phyloP scores from a whole-genome alignment of 2,113 vertebrate genomes.

The Ahaetulla prasina region DNA sequence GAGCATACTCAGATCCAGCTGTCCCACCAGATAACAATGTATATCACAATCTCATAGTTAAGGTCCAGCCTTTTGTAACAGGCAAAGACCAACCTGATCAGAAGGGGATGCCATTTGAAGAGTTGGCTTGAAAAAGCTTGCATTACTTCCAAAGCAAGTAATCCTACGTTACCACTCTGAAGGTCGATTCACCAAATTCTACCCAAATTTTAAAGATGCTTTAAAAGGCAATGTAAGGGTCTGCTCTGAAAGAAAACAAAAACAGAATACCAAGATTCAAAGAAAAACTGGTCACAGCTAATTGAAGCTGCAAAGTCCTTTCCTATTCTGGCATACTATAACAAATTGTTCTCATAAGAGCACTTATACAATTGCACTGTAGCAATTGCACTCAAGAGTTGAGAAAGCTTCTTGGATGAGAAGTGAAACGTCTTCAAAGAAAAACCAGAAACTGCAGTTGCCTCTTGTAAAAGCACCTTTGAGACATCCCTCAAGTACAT shows the following conservation, averaged over 20 bases:
- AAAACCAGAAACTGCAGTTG: no score
- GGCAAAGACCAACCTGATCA: neutral
- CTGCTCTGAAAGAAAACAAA: neutral
- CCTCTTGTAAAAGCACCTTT: no score
- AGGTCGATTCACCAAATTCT: neutral
- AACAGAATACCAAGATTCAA: neutral
- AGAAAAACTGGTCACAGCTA: neutral
- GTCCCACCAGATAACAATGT: neutral
- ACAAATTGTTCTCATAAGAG: neutral
- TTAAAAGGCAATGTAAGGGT: neutral
- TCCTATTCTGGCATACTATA: neutral
- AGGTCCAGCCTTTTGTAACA: neutral
- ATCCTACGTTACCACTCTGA: neutral
- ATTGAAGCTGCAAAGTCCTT: neutral
- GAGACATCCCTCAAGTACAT: neutral
- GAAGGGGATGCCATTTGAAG: neutral
- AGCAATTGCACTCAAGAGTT: neutral
- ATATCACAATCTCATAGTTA: neutral
- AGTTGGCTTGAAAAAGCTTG: neutral
- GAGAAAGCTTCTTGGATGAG: no score
- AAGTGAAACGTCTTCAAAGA: no score
- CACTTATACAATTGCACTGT: neutral
- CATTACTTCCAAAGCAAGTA: neutral
- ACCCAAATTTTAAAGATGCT: neutral
- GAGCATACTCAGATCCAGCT: neutral